phyloP scores from a whole-genome alignment of 2,797 vertebrate genomes.

The Apogon hyalosoma region DNA sequence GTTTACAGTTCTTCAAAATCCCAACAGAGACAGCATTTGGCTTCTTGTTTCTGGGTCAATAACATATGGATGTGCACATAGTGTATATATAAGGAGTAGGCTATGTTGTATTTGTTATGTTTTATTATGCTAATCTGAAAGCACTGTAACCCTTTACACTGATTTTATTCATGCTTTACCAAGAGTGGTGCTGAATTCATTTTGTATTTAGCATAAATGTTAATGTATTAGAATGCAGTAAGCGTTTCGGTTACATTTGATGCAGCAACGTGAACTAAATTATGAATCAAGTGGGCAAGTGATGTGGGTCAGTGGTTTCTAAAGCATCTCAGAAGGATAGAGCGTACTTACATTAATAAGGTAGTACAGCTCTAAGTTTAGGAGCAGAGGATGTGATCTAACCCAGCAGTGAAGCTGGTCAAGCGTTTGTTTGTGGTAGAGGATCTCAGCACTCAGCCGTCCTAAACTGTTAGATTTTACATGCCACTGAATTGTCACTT shows the following conservation, averaged over 20 bases:
- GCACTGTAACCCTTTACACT: neutral
- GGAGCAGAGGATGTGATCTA: constrained; percentile 15
- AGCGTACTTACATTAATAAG: constrained; percentile 32
- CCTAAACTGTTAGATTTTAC: constrained; percentile 41
- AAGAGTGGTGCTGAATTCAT: constrained; percentile 41
- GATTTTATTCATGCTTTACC: constrained; percentile 35
- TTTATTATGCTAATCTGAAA: constrained; percentile 14
- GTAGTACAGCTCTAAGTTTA: constrained; percentile 18
- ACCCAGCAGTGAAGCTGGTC: constrained; percentile 11
- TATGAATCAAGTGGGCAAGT: constrained; percentile 57
- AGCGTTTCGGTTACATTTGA: constrained; percentile 47
- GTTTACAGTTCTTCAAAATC: neutral
- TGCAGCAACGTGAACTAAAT: constrained; percentile 53
- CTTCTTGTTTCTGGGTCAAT: neutral
- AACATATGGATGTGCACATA: neutral
- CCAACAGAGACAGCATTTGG: neutral
- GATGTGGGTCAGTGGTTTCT: constrained; percentile 60
- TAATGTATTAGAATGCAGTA: constrained; percentile 43
- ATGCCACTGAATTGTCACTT: constrained; percentile 57
- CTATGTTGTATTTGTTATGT: constrained; percentile 2
- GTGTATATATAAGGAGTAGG: too few species aligned
- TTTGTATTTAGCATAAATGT: constrained; percentile 50
- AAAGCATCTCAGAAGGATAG: constrained; percentile 43
- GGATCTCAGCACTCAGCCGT: constrained; percentile 34
- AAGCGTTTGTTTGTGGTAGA: constrained; percentile 24